Conservation (phyloP, 2,797 vertebrate species). For the Tenualosa thibaudeaui region DNA sequence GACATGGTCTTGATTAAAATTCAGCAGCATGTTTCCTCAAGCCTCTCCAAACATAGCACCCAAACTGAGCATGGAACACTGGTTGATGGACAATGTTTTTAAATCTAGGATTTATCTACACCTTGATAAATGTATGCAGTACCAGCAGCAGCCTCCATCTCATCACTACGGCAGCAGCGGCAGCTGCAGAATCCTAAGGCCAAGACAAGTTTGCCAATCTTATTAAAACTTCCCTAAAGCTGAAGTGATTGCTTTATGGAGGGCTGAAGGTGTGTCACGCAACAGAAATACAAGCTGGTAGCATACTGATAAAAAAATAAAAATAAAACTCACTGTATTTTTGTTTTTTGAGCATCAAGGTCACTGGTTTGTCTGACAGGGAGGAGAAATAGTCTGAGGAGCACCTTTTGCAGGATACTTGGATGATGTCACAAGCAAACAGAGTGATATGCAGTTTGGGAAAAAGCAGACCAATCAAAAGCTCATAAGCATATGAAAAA, state of each 20-base stretch:
- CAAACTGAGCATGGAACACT: neutral
- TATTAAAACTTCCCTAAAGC: constrained; percentile 13
- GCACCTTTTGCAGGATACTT: neutral
- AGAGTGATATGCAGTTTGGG: neutral
- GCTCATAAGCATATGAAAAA: too few relatives aligned
- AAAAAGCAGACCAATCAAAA: neutral
- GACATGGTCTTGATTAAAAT: neutral
- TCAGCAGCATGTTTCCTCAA: neutral
- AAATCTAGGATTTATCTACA: neutral
- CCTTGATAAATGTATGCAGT: neutral
- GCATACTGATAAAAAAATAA: neutral
- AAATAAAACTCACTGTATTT: neutral
- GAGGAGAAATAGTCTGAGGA: neutral
- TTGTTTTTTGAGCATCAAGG: neutral
- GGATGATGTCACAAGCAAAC: neutral
- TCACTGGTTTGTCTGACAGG: neutral
- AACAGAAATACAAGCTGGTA: neutral
- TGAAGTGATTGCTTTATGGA: neutral
- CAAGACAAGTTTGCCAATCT: constrained; percentile 1
- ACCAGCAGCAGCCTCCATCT: neutral
- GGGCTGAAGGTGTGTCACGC: neutral
- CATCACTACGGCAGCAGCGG: neutral
- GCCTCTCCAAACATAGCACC: neutral
- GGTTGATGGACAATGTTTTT: neutral
- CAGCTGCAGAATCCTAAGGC: neutral